Base-by-base conservation (phyloP, 2,113 vertebrate genomes). In the Sakesphorus luctuosus region DNA sequence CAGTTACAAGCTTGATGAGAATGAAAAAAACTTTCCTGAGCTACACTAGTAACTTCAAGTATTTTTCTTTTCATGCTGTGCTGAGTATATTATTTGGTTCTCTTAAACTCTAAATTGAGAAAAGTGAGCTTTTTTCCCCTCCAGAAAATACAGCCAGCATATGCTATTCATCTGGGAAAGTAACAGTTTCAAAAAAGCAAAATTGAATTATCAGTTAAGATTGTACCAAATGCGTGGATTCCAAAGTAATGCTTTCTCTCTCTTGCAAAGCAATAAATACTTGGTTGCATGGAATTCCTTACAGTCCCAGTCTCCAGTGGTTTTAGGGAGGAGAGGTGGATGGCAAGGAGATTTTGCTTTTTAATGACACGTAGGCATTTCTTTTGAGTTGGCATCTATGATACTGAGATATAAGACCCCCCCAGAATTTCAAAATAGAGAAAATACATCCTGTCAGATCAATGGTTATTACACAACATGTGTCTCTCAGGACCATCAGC, bases 1-100 rank as follows among this genome's bases (percentile, higher is more conserved):
- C 81, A 93, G 65, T 88, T 92, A 90, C 88, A 91, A 95, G 81
- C 61, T 91, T 87, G 50, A 93, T 61, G 40, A 92, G 89, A 91
- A 77, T 40, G n/a, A 91, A 94, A 63, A 89, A 80, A 85, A 56
- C 84, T 71, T 81, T 74, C 31, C 56, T 40, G 58, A 94, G 76
- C 75, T 80, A 83, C 40, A 78, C 65, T 26, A 95, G 73, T 29
- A 92, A 90, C 53, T 46, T 47, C 28, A 94, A 76, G 65, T 83
- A 79, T 76, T 93, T 96, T 96, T 86, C 86, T 97, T 94, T 86
- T 92, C 89, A 92, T 69, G 87, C 71, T 76, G 88, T 0, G 23
- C 46, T 56, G 58, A 84, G 38, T 81, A 33, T 74, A 95, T 91
- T 84, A 84, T 65, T 89, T 84, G 53, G 24, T 73, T 93, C 82